Base-by-base conservation (phyloP, 1,140 invertebrate genomes). In the Phthorimaea operculella region DNA sequence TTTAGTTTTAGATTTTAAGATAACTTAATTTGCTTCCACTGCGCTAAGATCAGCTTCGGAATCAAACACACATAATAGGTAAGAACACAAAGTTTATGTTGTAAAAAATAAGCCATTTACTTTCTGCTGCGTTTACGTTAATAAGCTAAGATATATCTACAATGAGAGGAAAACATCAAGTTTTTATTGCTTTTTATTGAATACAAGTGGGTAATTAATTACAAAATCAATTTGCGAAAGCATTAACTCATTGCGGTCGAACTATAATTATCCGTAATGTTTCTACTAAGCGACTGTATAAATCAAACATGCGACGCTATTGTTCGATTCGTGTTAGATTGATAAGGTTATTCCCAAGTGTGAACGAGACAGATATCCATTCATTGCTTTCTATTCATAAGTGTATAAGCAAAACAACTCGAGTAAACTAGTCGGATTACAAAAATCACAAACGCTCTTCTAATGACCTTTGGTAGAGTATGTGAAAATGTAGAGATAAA, bases 271-370 rank as follows among this genome's bases (percentile, higher is more conserved):
- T 77, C 72, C 76, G 76, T 83, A 85, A 85, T 83, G 76, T 83
- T 85, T 79, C 74, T 79, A 83, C 80, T 85, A 83, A 85, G 79
- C 82, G 80, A 79, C 70, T 80, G 78, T 83, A 83, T 85, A 85
- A 85, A 83, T 85, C 82, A 84, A 83, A 84, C 76, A 83, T 76
- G 79, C 76, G 77, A 79, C 72, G 73, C 79, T 83, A 80, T 83
- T 83, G 79, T 85, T 83, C 80, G 80, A 83, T 82, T 85, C 80
- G 75, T 70, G 78, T 79, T 79, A 82, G 82, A 85, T 85, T 85
- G 82, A 85, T 85, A 79, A 82, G 78, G 71, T 78, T 74, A 76
- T 78, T 74, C 78, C 71, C 72, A 67, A 79, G 82, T 83, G 82
- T 80, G 76, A 85, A 80, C 64, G 82, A 74, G 79, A 85, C 65